These are phyloP conservation scores for Trogon melanurus DNA, from an alignment of 2,113 vertebrate species.

Conservation along the genomic window DNA sequence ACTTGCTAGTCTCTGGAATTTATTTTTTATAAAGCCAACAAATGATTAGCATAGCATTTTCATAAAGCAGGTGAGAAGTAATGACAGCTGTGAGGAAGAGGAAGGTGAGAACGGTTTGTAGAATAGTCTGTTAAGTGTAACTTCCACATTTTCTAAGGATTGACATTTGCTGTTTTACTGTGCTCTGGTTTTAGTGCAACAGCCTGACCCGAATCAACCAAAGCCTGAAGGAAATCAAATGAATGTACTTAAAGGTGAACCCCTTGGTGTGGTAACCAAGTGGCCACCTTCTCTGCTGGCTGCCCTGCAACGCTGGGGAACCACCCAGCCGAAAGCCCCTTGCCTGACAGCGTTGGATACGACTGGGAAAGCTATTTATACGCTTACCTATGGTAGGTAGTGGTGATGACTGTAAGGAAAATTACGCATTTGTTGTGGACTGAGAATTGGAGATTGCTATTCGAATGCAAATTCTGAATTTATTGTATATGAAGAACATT, in stretches of 20 bases:
- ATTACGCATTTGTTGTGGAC: not conserved
- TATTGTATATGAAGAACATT: not conserved
- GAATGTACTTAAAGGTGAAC: slow-evolving; percentile 85
- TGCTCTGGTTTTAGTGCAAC: slow-evolving; percentile 82
- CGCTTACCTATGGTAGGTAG: slow-evolving; percentile 90
- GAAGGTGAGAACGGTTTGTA: not conserved
- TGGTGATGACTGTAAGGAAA: not conserved
- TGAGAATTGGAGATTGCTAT: not conserved
- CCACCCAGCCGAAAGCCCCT: slow-evolving; percentile 87
- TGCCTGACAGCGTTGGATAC: slow-evolving; percentile 92
- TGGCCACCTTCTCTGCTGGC: slow-evolving; percentile 88
- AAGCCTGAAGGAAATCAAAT: slow-evolving; percentile 89
- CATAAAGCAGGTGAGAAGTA: not conserved
- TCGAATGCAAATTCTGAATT: not conserved
- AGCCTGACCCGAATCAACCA: slow-evolving; percentile 92
- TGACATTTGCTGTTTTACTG: not conserved
- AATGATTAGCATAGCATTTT: not conserved
- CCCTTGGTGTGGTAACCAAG: slow-evolving; percentile 76
- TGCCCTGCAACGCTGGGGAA: slow-evolving; percentile 90
- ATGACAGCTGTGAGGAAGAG: not conserved
- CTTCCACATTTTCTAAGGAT: not conserved
- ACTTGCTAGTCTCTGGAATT: not conserved
- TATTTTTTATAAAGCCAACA: not conserved
- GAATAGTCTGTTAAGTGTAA: not conserved
- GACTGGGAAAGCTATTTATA: slow-evolving; percentile 87